Conservation (phyloP, 2,113 vertebrate genomes). For the Anolis carolinensis region DNA sequence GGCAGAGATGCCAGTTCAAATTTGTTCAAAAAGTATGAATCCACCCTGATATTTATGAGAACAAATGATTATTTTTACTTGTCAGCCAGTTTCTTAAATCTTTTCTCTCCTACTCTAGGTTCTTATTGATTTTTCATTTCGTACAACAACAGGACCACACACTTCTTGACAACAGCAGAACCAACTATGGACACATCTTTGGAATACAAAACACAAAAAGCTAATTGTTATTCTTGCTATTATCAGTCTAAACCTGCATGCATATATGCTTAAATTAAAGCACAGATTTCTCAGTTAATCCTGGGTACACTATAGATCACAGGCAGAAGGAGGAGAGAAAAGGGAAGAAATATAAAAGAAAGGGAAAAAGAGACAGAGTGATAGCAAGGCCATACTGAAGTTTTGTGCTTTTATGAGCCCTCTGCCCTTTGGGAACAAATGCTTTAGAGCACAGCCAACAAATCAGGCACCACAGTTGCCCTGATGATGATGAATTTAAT, state of each 20-base stretch:
- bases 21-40: conserved; percentile 8
- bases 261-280: neutral
- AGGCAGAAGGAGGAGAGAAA: neutral
- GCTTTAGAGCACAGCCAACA: neutral
- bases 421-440: neutral
- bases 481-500: neutral
- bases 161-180: neutral
- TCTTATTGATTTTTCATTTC: neutral
- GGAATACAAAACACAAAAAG: neutral
- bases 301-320: neutral
- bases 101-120: neutral
- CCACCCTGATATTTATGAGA: neutral
- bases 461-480: neutral
- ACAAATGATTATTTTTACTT: neutral
- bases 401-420: neutral
- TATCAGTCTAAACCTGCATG: neutral
- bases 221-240: neutral
- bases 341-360: neutral
- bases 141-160: neutral
- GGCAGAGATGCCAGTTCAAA: conserved; percentile 19
- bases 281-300: neutral
- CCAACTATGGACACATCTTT: neutral
- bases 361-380: neutral
- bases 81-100: neutral
- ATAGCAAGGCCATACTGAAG: neutral